Base-by-base conservation (phyloP, 2,888 invertebrate species). In the Eupithecia centaureata region DNA sequence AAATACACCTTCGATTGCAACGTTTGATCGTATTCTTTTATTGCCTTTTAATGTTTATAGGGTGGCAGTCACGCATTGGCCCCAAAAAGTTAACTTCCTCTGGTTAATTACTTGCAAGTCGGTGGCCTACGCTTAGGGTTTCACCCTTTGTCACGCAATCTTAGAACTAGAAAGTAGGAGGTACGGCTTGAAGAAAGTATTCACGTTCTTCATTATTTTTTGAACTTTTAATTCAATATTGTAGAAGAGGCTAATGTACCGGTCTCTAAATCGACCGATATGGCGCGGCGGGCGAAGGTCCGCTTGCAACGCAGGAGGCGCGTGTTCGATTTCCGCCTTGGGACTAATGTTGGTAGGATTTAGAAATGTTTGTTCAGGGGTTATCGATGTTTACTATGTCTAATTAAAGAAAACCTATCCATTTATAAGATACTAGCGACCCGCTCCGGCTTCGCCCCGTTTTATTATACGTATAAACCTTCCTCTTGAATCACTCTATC, bases 61-160 rank as follows among this genome's bases (percentile, higher is more conserved):
- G 86, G 83, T 82, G 77, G 83, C 85, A 90, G 86, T 87, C 89
- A 89, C 88, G 88, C 84, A 76, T 71, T 80, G 80, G 77, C 84
- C 86, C 87, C 85, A 78, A 87, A 91, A 88, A 87, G 81, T 81
- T 76, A 89, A 90, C 85, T 90, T 89, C 85, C 85, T 87, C 85
- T 82, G 73, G 81, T 82, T 80, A 92, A 91, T 91, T 92, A 91
- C 89, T 88, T 86, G 87, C 87, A 87, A 89, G 87, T 79, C 83
- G 86, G 81, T 78, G 81, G 84, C 77, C 79, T 78, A 76, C 73
- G 79, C 76, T 70, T 78, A 82, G 85, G 84, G 82, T 82, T 74
- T 82, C 83, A 82, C 86, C 86, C 86, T 75, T 77, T 76, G 77
- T 81, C 91, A 92, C 91, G 92, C 92, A 85, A 92, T 83, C 87